Conservation (phyloP, 2,888 invertebrate species). For the Epirrita christyi region DNA sequence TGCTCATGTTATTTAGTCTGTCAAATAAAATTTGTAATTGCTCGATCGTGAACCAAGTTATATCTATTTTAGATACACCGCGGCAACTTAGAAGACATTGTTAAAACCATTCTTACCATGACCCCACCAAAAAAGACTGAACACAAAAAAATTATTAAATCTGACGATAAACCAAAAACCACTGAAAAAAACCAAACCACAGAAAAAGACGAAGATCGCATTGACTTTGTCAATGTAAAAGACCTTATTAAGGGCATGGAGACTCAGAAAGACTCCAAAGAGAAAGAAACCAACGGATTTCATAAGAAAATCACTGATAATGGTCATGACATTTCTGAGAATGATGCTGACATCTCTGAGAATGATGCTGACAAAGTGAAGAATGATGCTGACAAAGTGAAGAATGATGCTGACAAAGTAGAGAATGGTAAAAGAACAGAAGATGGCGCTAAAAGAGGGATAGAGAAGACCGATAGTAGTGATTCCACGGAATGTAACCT, state of each 20-base stretch:
- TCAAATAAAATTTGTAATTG: neutral
- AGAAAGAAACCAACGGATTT: slow-evolving; percentile 73
- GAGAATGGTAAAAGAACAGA: slow-evolving; percentile 43
- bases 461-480: slow-evolving; percentile 65
- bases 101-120: slow-evolving; percentile 75
- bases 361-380: too few species aligned
- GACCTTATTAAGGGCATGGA: slow-evolving; percentile 87
- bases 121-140: slow-evolving; percentile 70
- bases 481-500: slow-evolving; percentile 65
- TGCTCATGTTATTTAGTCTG: neutral
- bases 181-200: slow-evolving; percentile 42
- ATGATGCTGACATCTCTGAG: slow-evolving; percentile 28
- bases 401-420: too few species aligned
- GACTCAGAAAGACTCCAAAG: slow-evolving; percentile 65
- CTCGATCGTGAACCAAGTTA: neutral
- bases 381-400: too few species aligned
- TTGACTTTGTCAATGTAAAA: slow-evolving; percentile 84
- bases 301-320: slow-evolving; percentile 66
- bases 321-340: slow-evolving; percentile 45
- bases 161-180: slow-evolving; percentile 60
- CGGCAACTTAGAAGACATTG: slow-evolving; percentile 80
- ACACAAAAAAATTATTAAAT: slow-evolving; percentile 56
- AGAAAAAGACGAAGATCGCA: slow-evolving; percentile 76
- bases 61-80: slow-evolving; percentile 81
- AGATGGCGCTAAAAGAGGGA: slow-evolving; percentile 22